These are phyloP conservation scores for Halcyon badia DNA, from an alignment of 2,797 vertebrate species.

Conservation along the genomic window DNA sequence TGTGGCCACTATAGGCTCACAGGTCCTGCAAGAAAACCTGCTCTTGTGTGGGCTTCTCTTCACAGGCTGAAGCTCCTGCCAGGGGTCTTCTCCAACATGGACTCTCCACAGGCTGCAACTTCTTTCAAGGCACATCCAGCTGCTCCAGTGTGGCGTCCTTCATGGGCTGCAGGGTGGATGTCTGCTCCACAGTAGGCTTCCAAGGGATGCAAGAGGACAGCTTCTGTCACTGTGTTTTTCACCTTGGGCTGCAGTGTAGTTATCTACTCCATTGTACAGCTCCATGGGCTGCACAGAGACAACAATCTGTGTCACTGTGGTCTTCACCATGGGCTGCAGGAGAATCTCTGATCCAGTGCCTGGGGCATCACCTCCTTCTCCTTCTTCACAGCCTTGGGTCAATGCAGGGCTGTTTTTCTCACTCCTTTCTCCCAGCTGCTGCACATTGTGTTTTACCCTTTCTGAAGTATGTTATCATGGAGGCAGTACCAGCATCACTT, in stretches of 20 bases:
- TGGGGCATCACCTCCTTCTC: background rate
- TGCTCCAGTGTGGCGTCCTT: background rate
- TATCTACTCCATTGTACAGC: too few relatives aligned
- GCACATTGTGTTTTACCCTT: background rate
- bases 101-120: background rate
- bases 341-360: background rate
- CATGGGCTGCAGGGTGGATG: background rate
- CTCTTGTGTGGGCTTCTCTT: background rate
- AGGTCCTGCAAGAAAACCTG: background rate
- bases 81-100: background rate
- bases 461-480: background rate
- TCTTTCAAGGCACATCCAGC: background rate
- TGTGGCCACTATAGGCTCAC: background rate
- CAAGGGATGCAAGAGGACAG: background rate
- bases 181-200: background rate
- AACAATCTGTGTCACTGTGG: too few relatives aligned
- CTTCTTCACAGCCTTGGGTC: background rate
- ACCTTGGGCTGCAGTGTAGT: too few relatives aligned
- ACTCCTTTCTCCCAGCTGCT: background rate
- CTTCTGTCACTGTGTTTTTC: too few relatives aligned
- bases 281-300: too few relatives aligned
- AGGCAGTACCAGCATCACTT: background rate
- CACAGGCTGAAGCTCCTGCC: background rate
- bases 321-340: background rate
- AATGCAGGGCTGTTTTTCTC: background rate